phyloP scores from a whole-genome alignment of 2,888 invertebrate genomes.

The Dendrolimus houi region DNA sequence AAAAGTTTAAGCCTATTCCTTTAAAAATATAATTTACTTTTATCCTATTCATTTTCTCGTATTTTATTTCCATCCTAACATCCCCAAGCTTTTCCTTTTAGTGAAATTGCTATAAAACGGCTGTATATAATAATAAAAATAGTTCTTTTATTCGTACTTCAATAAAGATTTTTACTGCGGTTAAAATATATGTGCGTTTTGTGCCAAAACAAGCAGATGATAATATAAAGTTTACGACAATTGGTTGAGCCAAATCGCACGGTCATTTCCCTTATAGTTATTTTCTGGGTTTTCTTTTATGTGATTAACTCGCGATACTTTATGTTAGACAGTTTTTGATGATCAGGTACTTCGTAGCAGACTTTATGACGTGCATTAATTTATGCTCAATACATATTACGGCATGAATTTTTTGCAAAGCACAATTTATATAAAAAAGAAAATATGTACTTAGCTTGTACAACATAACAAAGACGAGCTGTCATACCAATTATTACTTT shows the following conservation, averaged over 20 bases:
- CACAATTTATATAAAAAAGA: too few species aligned
- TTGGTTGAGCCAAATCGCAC: background rate
- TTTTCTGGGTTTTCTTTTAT: background rate
- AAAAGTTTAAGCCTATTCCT: too few species aligned
- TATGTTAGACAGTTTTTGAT: constrained; percentile 3
- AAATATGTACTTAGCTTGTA: too few species aligned
- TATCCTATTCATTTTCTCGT: background rate
- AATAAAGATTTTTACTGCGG: background rate
- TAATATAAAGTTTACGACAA: background rate
- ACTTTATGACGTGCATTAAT: too few species aligned
- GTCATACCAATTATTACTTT: too few species aligned
- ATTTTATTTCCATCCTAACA: background rate
- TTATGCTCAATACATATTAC: too few species aligned
- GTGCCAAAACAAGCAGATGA: background rate
- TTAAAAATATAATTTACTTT: too few species aligned
- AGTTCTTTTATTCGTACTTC: background rate
- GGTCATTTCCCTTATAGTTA: background rate
- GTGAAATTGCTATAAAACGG: background rate
- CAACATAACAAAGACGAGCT: too few species aligned
- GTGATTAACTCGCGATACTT: constrained; percentile 1
- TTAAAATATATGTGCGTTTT: background rate
- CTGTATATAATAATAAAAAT: background rate
- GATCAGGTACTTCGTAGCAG: background rate
- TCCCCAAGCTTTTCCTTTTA: background rate
- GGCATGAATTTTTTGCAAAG: too few species aligned